Base-by-base conservation (phyloP, 2,888 invertebrate genomes). In the Pogonocherus hispidulus region DNA sequence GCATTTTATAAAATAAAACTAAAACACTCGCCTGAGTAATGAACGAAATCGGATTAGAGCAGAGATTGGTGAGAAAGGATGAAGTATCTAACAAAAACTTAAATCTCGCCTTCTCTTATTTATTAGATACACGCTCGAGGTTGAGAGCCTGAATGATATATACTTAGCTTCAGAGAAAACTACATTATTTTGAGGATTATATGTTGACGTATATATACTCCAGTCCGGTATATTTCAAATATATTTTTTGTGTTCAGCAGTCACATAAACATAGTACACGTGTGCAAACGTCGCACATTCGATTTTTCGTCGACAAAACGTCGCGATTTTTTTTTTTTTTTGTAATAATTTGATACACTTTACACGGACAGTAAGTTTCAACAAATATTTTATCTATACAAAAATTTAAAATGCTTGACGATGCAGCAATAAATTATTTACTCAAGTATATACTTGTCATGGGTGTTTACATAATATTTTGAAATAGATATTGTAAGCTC, bases 21-120 rank as follows among this genome's bases (percentile, higher is more conserved):
- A 67, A 69, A 64, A 73, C 67, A 22, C 47, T 69, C 62, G 66
- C 35, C 62, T 62, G 63, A 22, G 59, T 75, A 77, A 73, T 74
- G 73, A 76, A 73, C 70, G 64, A 73, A 77, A 74, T 72, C 70
- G 75, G 77, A 75, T 75, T 75, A 75, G 71, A 70, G 46, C n/a
- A 47, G 46, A 59, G 32, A 62, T 19, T 49, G 35, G 23, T 51
- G 51, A 51, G 51, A 62, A 62, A 49, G 51, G 35, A 51, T 54
- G 37, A 66, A 62, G 54, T 35, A 9, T 22, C 47, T 35, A 35
- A 51, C 51, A 65, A 60, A 66, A 47, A 65, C 19, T 63, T 37
- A 62, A 62, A 60, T 54, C 49, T 44, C 55, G 18, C 23, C 67
- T 63, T 69, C 66, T 66, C 49, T 72, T 72, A 70, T 70, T 70